Evolutionary conservation across 2,113 vertebrate genomes (phyloP).

Genomic region (Leuciscus idus): DNA sequence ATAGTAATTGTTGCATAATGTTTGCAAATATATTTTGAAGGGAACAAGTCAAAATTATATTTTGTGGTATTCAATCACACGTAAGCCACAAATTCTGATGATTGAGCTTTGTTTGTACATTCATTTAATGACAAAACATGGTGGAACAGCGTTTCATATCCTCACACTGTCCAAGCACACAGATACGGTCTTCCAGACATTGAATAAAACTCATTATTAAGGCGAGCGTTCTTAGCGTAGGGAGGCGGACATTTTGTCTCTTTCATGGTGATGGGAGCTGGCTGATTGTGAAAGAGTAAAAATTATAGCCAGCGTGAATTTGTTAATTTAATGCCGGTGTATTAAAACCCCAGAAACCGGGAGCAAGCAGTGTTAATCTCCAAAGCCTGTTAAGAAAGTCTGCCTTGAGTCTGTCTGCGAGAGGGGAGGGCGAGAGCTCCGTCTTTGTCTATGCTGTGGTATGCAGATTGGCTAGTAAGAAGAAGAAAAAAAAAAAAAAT

Average conservation of each 20-base stretch:
- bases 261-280: constrained; percentile 68
- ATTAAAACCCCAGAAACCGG: constrained; percentile 69
- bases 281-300: constrained; percentile 73
- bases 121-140: background rate
- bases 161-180: background rate
- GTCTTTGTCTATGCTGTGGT: constrained; percentile 78
- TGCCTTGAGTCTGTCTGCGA: constrained; percentile 61
- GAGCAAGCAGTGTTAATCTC: constrained; percentile 81
- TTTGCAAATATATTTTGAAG: background rate
- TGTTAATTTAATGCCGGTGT: constrained; percentile 53
- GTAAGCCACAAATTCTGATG: background rate
- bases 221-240: background rate
- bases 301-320: constrained; percentile 73
- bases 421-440: constrained; percentile 65
- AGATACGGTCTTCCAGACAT: background rate
- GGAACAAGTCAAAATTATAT: background rate
- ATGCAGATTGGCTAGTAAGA: constrained; percentile 71
- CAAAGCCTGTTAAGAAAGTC: constrained; percentile 78
- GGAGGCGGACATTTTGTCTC: constrained; percentile 62
- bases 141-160: background rate
- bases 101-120: background rate
- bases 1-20: background rate
- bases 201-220: constrained; percentile 32
- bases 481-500: constrained; percentile 38
- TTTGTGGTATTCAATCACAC: background rate